Evolutionary conservation across 2,113 vertebrate species (phyloP).

Genomic region (Heliornis fulica): DNA sequence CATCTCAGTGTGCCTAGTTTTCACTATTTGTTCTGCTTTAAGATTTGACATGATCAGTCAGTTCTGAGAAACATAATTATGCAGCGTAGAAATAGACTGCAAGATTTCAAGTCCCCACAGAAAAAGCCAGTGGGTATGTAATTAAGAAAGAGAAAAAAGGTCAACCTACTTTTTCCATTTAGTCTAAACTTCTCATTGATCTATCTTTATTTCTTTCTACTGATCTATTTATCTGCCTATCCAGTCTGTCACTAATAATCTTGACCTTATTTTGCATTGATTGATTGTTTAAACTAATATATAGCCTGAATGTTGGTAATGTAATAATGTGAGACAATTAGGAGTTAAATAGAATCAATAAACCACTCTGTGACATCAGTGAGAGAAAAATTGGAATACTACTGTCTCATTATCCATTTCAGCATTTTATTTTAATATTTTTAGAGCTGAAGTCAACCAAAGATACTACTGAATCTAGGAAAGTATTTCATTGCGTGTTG

Average conservation of each 20-base stretch:
- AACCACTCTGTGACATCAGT: background rate
- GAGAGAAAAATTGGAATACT: background rate
- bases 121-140: conserved; percentile 34
- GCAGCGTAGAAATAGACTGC: conserved; percentile 4
- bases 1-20: conserved; percentile 14
- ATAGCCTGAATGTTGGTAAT: background rate
- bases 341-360: conserved; percentile 24
- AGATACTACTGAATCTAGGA: background rate
- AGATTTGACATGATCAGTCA: conserved; percentile 44
- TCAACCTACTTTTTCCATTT: background rate
- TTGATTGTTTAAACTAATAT: conserved; percentile 42
- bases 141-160: conserved; percentile 2
- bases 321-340: conserved; percentile 37
- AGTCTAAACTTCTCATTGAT: conserved; percentile 26
- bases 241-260: conserved; percentile 40
- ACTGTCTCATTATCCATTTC: background rate
- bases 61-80: conserved; percentile 44
- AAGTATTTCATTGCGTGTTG: background rate
- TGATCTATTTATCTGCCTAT: conserved; percentile 54
- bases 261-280: conserved; percentile 36
- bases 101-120: conserved; percentile 6
- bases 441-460: background rate
- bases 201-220: conserved; percentile 27
- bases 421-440: background rate
- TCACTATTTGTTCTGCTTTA: conserved; percentile 49